Base-by-base conservation (phyloP, 2,797 vertebrate genomes). In the Pipistrellus pygmaeus region DNA sequence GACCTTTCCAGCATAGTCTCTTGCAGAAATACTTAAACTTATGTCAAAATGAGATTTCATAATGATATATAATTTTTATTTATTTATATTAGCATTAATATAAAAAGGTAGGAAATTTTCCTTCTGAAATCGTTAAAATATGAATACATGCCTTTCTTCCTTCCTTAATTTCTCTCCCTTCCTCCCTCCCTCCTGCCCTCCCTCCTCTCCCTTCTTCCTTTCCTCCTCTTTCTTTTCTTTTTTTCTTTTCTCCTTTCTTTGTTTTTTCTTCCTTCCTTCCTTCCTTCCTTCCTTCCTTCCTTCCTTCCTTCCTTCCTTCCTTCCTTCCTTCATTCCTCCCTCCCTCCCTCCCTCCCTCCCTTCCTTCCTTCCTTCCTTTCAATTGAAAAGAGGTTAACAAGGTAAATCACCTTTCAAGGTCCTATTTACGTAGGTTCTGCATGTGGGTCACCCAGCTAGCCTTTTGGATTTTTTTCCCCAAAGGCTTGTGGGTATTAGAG, bases 11-110 rank as follows among this genome's bases (percentile, higher is more conserved):
- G 78, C 8, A 55, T 30, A 91, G 72, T 55, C 68, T 85, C 41
- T 85, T 86, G 78, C 66, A 85, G 76, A 96, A 89, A 77, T 86
- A 92, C 68, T 89, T 85, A 53, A 72, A 82, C 48, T 72, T 55
- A 77, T 32, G 41, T 41, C 38, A 75, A 88, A 91, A 77, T 73
- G 38, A 89, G 32, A 77, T 88, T 88, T 86, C 55, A 44, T 82
- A 82, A 86, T 95, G 23, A 53, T 66, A 46, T 82, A n/a, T 38
- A 55, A 71, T 69, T 92, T 85, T 55, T 75, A n/a, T 64, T 35
- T 85, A 57, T 64, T 85, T 38, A 48, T 53, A 44, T 86, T 35
- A 72, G 15, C 30, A 57, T 85, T 85, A 77, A 86, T 53, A 57
- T 46, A 25, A 85, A 89, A 89, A 9, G 12, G 80, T 89, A 77